Conservation (phyloP, 2,113 vertebrate species). For the Calonectris borealis region DNA sequence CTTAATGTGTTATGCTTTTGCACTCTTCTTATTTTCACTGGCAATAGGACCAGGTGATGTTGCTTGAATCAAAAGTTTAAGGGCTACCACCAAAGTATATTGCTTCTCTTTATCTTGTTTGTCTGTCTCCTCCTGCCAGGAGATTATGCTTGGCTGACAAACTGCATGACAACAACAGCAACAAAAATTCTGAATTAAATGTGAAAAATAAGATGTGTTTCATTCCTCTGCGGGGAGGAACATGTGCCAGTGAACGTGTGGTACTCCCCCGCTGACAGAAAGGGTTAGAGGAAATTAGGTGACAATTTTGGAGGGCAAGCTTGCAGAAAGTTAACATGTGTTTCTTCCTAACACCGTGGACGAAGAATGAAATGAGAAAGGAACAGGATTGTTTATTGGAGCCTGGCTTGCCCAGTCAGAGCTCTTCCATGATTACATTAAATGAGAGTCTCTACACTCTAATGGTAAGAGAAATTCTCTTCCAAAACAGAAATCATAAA, state of each 20-base stretch:
- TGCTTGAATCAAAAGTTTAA: slow-evolving; percentile 46
- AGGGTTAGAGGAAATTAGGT: not conserved
- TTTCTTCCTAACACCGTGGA: not conserved
- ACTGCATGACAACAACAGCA: not conserved
- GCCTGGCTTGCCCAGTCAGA: not conserved
- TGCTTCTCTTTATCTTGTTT: slow-evolving; percentile 48
- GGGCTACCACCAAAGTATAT: slow-evolving; percentile 18
- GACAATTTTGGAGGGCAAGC: not conserved
- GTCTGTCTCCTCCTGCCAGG: not conserved
- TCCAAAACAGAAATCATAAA: not conserved
- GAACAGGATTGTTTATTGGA: not conserved
- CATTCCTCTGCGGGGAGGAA: not conserved
- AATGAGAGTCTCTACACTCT: not conserved
- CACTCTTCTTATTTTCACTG: slow-evolving; percentile 13
- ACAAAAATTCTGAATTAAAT: slow-evolving; percentile 12
- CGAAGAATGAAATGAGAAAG: not conserved
- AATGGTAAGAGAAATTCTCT: not conserved
- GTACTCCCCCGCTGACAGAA: not conserved
- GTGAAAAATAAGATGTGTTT: slow-evolving; percentile 2
- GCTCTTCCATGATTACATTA: not conserved
- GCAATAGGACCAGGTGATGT: not conserved
- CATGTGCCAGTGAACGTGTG: not conserved
- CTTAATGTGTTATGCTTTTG: not conserved
- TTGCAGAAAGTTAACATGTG: not conserved
- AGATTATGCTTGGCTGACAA: slow-evolving; percentile 14